These are phyloP conservation scores for Tyria jacobaeae DNA, from an alignment of 2,888 invertebrate species.

Conservation along the genomic window DNA sequence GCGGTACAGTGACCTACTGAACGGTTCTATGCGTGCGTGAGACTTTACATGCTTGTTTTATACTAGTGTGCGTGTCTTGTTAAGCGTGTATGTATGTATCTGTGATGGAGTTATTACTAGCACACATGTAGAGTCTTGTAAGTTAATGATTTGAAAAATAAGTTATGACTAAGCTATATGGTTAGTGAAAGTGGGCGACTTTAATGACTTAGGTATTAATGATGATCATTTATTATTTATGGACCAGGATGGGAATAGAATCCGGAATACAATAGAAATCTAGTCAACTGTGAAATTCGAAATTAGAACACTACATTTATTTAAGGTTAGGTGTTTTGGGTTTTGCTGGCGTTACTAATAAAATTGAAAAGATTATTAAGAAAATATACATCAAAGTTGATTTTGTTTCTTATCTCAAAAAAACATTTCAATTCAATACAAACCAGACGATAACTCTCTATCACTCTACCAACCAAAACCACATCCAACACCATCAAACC, in stretches of 20 bases:
- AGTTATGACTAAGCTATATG: conserved; percentile 48
- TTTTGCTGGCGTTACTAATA: no score
- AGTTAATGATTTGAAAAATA: conserved; percentile 53
- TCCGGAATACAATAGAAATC: no score
- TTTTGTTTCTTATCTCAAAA: no score
- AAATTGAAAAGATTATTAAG: no score
- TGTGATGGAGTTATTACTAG: conserved; percentile 39
- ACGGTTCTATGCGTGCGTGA: conserved; percentile 35
- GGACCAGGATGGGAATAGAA: not conserved
- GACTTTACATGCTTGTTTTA: conserved; percentile 8
- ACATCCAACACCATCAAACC: conserved; percentile 8
- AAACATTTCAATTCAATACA: no score
- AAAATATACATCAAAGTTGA: no score
- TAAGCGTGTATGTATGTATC: conserved; percentile 14
- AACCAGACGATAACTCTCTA: not conserved
- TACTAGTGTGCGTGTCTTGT: conserved; percentile 14
- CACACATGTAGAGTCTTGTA: conserved; percentile 34
- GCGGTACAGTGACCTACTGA: conserved; percentile 64
- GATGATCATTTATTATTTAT: not conserved
- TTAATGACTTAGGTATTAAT: not conserved
- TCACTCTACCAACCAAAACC: conserved; percentile 3
- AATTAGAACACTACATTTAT: no score
- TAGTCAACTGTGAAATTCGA: no score
- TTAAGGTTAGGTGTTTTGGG: no score
- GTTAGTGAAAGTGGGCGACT: conserved; percentile 45